phyloP scores from a whole-genome alignment of 1,140 invertebrate genomes.

The Metaphire vulgaris region DNA sequence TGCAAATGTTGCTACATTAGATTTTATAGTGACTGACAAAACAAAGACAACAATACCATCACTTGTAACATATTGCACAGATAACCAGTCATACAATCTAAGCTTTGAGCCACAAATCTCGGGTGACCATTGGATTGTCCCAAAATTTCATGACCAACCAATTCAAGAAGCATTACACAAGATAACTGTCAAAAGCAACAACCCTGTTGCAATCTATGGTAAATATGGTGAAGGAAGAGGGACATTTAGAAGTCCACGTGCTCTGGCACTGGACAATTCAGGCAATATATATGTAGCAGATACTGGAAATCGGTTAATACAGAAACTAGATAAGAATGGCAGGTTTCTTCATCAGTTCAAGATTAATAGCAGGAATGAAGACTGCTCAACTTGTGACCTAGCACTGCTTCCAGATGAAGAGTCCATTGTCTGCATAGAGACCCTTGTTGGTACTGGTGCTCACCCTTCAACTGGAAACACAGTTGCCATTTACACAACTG shows the following conservation, averaged over 20 bases:
- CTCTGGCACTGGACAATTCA: slow-evolving; percentile 1
- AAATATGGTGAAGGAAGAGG: slow-evolving; percentile 9
- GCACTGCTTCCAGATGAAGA: not conserved
- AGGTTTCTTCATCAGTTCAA: slow-evolving; percentile 21
- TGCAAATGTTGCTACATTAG: not conserved
- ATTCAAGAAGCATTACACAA: slow-evolving; percentile 6
- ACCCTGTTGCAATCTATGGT: slow-evolving; percentile 14
- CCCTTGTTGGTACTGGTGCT: not conserved
- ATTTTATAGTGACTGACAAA: slow-evolving; percentile 6
- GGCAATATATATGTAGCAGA: slow-evolving; percentile 20
- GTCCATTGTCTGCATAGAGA: slow-evolving; percentile 20
- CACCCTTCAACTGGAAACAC: slow-evolving; percentile 20
- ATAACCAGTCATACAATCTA: slow-evolving; percentile 2
- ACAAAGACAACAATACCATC: not conserved
- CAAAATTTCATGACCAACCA: slow-evolving; percentile 9
- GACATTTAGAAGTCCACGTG: slow-evolving; percentile 14
- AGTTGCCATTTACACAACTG: slow-evolving; percentile 7
- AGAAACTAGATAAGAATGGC: slow-evolving; percentile 21
- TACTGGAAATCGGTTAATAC: slow-evolving; percentile 21
- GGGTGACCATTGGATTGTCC: not conserved
- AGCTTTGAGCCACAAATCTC: slow-evolving; percentile 13
- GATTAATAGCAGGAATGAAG: slow-evolving; percentile 5
- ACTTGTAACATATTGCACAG: not conserved
- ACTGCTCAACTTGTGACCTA: slow-evolving; percentile 22
- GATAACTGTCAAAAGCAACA: slow-evolving; percentile 15